Conservation (phyloP, 2,113 vertebrate species). For the Ivindomyrus marchei region DNA sequence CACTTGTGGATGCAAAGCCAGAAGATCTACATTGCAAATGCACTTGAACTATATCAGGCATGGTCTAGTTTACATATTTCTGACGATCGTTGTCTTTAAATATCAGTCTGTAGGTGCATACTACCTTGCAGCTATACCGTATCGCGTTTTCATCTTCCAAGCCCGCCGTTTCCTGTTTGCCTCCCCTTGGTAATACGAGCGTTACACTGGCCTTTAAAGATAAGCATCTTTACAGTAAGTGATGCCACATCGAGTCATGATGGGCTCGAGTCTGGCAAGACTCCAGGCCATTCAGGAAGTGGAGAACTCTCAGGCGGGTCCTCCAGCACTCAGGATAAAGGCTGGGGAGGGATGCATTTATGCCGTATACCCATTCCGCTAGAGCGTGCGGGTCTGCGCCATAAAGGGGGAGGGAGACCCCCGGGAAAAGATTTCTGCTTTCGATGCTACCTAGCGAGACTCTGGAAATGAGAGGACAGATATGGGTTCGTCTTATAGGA, state of each 20-base stretch:
- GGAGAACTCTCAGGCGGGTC: not conserved
- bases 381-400: not conserved
- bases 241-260: slow-evolving; percentile 14
- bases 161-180: slow-evolving; percentile 5
- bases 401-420: not conserved
- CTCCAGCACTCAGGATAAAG: not conserved
- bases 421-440: not conserved
- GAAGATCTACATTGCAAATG: not conserved
- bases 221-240: slow-evolving; percentile 25
- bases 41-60: not conserved
- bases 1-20: not conserved
- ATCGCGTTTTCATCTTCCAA: not conserved
- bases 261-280: not conserved
- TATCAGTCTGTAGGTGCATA: not conserved
- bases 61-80: slow-evolving; percentile 8
- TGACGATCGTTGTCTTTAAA: not conserved
- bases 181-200: slow-evolving; percentile 7
- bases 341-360: not conserved
- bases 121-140: not conserved
- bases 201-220: slow-evolving; percentile 2
- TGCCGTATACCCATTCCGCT: not conserved
- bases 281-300: slow-evolving; percentile 5
- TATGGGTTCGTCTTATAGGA: not conserved
- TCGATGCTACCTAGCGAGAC: not conserved
- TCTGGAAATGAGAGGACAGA: not conserved